Base-by-base conservation (phyloP, 2,888 invertebrate genomes). In the Xestia ashworthii region DNA sequence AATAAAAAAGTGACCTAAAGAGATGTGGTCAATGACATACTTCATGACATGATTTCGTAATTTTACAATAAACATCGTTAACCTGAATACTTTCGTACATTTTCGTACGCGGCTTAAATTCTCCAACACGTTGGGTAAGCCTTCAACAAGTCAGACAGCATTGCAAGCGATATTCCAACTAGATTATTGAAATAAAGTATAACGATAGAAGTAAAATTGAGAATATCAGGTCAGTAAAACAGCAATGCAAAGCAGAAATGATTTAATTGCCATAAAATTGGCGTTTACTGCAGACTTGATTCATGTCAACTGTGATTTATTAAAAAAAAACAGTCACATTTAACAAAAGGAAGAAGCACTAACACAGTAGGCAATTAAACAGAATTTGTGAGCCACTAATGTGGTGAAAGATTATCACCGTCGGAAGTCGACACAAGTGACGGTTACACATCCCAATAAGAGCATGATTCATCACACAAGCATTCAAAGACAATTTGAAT, bases 11-110 rank as follows among this genome's bases (percentile, higher is more conserved):
- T 90, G 90, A 89, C 89, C 89, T 82, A 90, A 79, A 76, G 83
- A 89, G 73, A 87, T 84, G 83, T 84, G 88, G 90, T 91, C 90
- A 90, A 92, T 93, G 90, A 58, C 14, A 32, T 60, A 78, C 85
- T 38, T 80, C 73, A 58, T 86, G 78, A 82, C 80, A 85, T 84
- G 83, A 87, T 85, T 88, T 85, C 76, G 83, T 88, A 90, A 32
- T 32, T 89, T 89, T 85, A 91, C 87, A 89, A 93, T 90, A 91
- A 91, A 91, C 89, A 91, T 92, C 91, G 90, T 93, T 94, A 92
- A 92, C 93, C 93, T 83, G 89, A 89, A 92, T 92, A 91, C 89
- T 90, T 89, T 81, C 67, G 77, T 86, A 88, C 78, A 88, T 86
- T 91, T 91, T 84, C 84, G 85, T 81, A 85, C 86, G 71, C 78